Evolutionary conservation across 2,797 vertebrate genomes (phyloP), one percentile per base, ranked within the genome.

Genomic region (Lepilemur ruficaudatus): DNA sequence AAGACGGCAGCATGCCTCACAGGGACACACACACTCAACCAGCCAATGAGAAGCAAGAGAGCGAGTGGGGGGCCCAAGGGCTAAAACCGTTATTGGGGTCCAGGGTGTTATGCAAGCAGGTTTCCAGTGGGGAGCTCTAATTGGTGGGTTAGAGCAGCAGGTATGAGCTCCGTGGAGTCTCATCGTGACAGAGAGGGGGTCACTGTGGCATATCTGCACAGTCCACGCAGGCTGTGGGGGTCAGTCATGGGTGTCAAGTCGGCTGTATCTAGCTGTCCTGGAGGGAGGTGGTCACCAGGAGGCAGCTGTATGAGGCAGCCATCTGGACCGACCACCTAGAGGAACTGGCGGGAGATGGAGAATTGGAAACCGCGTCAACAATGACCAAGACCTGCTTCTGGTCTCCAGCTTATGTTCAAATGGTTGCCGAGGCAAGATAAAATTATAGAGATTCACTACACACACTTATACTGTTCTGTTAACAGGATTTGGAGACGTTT

Each of bases 91-190:
- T 41, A 30, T 11, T 12, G 15, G 17, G 15, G 55, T 59, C 15
- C 55, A 1, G 1, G 78, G 25, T 15, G 1, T 59, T 18, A 43
- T 38, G 17, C 23, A 30, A 43, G 38, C 78, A 59, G 9, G 5
- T 12, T 80, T 43, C 55, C 25, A 25, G 17, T 0, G 0, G 5
- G 78, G n/a, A 43, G 9, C 12, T 59, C 55, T 12, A 12, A 2
- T 13, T 7, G 9, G 38, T 81, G 78, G 38, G 55, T 30, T 20
- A 41, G 25, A 80, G 1, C 15, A 4, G 15, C 5, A 25, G 55
- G 35, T 25, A 41, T 8, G 0, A 43, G 78, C 35, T 59, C 78
- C 5, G 15, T 55, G 38, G 55, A 59, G 15, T 35, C 25, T 12
- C 17, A 10, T 38, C 18, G 25, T 59, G 35, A 80, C 28, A 20